phyloP scores from a whole-genome alignment of 2,113 vertebrate genomes.

The Butastur rufipennis region DNA sequence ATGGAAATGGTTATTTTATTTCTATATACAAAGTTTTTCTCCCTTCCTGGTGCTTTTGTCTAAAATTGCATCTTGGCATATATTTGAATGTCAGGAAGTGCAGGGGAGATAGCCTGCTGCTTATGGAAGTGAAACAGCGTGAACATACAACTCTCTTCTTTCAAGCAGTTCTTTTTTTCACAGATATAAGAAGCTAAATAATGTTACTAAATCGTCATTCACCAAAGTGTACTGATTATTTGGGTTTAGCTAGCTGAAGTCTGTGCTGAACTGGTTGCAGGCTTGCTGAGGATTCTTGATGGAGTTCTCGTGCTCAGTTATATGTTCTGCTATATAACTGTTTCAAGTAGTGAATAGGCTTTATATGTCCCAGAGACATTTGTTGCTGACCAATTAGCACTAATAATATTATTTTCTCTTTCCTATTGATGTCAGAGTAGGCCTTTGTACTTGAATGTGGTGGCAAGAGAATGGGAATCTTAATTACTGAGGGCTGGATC shows the following conservation, averaged over 20 bases:
- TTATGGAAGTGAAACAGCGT: not conserved
- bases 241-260: not conserved
- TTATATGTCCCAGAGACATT: not conserved
- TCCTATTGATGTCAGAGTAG: not conserved
- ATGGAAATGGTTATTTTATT: not conserved
- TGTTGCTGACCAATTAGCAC: not conserved
- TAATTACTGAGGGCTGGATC: not conserved
- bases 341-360: not conserved
- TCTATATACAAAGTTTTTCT: not conserved
- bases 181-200: not conserved
- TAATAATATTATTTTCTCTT: slow-evolving; percentile 27
- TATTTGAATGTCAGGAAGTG: not conserved
- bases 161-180: not conserved
- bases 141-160: not conserved
- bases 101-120: not conserved
- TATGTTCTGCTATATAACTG: not conserved
- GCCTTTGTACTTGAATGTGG: not conserved
- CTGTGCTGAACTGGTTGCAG: not conserved
- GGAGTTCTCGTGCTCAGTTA: not conserved
- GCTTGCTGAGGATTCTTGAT: not conserved
- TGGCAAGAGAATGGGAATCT: slow-evolving; percentile 14
- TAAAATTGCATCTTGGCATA: not conserved
- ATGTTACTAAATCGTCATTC: not conserved
- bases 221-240: rapidly evolving
- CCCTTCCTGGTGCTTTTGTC: not conserved